phyloP scores from a whole-genome alignment of 1,140 invertebrate species.

The Diachasma alloeum region DNA sequence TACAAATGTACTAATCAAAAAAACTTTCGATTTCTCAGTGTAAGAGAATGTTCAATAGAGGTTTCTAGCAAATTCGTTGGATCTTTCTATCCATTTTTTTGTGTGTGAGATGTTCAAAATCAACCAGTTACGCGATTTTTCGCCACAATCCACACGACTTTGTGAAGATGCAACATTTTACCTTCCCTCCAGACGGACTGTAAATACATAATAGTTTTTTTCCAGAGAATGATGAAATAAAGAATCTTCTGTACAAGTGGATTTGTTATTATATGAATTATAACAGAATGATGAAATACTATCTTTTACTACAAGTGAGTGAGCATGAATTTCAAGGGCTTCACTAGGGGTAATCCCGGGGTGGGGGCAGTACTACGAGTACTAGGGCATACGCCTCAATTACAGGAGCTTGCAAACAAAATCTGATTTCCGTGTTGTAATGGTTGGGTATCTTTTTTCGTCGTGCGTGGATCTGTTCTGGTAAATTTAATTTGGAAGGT shows the following conservation, averaged over 20 bases:
- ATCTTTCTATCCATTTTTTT: too few relatives aligned
- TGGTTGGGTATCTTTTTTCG: neutral
- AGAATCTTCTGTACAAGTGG: neutral
- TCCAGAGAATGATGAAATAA: conserved; percentile 1
- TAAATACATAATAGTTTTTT: neutral
- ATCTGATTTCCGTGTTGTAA: neutral
- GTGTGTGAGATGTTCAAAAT: too few relatives aligned
- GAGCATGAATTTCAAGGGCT: neutral
- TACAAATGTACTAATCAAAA: too few relatives aligned
- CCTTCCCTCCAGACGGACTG: neutral
- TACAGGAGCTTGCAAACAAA: neutral
- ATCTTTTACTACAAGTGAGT: neutral
- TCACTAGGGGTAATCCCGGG: neutral
- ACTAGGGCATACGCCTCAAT: neutral
- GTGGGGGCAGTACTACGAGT: neutral
- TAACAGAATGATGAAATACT: neutral
- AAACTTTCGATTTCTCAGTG: too few relatives aligned
- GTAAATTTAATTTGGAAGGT: neutral
- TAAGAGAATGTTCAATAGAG: too few relatives aligned
- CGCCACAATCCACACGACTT: neutral
- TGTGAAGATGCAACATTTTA: neutral
- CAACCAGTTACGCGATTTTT: too few relatives aligned
- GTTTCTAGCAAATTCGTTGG: too few relatives aligned
- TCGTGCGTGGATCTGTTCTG: too few relatives aligned
- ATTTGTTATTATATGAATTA: neutral